Base-by-base conservation (phyloP, 2,113 vertebrate genomes). In the Epinephelus moara region DNA sequence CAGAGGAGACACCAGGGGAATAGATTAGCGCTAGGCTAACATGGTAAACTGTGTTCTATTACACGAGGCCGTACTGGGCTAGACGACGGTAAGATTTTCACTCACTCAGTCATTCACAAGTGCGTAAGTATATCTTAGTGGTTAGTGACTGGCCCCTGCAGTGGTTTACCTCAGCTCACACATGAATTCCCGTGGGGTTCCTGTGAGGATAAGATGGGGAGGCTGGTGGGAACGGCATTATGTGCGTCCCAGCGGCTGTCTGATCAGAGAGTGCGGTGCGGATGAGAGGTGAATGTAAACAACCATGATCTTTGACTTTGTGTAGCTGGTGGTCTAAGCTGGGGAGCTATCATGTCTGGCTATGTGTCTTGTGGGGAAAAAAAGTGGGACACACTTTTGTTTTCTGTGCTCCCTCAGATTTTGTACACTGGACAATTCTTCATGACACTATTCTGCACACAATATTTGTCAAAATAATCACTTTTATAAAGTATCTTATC, bases 281-380 rank as follows among this genome's bases (percentile, higher is more conserved):
- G 91, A 95, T 84, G 87, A 93, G 90, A 90, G 83, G 85, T 85
- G 86, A 93, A 93, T 90, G 91, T 93, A 94, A 95, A 95, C 94
- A 90, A 78, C 72, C 52, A 42, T 89, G 91, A 92, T 92, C 93
- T 93, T 87, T 93, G 90, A 94, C 92, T 88, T 64, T 50, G 47
- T 88, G 86, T 84, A 84, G 89, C 92, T 85, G 92, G 89, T 90
- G 91, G 91, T 92, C 91, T 78, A 49, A 81, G 62, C 64, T 49
- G 27, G 56, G 80, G 82, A 84, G 80, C 85, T 63, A 80, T 60
- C 81, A 14, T 27, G 86, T 75, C 87, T 89, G 72, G 59, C 25
- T 27, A 21, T 59, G 45, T 13, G 60, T 64, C 50, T 76, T 78
- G 90, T 93, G 91, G 91, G 92, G 77, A 86, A 88, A 7, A 90